phyloP scores from a whole-genome alignment of 2,888 invertebrate genomes.

The Eulithis prunata region DNA sequence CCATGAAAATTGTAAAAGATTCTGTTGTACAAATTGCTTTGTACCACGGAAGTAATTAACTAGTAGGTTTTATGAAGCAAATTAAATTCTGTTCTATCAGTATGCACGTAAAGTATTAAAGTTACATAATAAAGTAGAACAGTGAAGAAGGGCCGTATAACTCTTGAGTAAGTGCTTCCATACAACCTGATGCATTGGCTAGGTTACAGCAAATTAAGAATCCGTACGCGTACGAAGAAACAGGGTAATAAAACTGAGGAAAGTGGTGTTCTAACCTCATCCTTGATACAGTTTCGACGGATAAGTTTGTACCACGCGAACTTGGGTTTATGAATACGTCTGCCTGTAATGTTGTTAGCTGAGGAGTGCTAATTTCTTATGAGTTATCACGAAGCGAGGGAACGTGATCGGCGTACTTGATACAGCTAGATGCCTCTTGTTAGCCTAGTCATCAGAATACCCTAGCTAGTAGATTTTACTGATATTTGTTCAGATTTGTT shows the following conservation, averaged over 20 bases:
- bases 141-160: conserved; percentile 44
- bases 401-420: conserved; percentile 43
- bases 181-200: conserved; percentile 31
- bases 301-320: conserved; percentile 45
- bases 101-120: conserved; percentile 36
- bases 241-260: conserved; percentile 44
- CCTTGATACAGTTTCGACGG: conserved; percentile 49
- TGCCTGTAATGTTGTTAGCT: conserved; percentile 48
- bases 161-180: conserved; percentile 23
- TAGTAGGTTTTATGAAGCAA: conserved; percentile 19
- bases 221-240: conserved; percentile 45
- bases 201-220: conserved; percentile 40
- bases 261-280: conserved; percentile 48
- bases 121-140: conserved; percentile 50
- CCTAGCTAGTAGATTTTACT: no score
- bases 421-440: conserved; percentile 18
- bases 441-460: not conserved
- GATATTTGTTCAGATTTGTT: no score
- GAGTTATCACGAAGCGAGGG: conserved; percentile 53
- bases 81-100: conserved; percentile 48
- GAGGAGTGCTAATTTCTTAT: conserved; percentile 52
- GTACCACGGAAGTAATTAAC: conserved; percentile 49
- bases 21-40: conserved; percentile 8
- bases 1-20: not conserved
- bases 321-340: conserved; percentile 41